Base-by-base conservation (phyloP, 2,113 vertebrate genomes). In the Malaclemys terrapin region DNA sequence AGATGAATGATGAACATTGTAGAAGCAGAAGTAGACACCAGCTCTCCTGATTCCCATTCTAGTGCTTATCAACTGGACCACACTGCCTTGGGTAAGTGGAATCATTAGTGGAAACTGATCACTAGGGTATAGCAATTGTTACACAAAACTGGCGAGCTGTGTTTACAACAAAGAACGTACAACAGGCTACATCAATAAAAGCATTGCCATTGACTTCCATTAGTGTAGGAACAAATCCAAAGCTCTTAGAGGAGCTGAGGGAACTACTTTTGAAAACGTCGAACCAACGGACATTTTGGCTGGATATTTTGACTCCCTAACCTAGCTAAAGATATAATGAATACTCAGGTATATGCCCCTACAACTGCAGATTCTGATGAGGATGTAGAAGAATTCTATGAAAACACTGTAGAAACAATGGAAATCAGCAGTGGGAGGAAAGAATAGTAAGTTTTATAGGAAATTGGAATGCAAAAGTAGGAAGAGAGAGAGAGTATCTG, bases 191-290 rank as follows among this genome's bases (percentile, higher is more conserved):
- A 54, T n/a, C 1, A 9, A 57, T 7, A 79, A 27, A 6, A 85
- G 3, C 47, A 38, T 76, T 2, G 49, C 69, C 50, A 9, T 45
- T 10, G 1, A 10, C 11, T 22, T 5, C 45, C 8, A 1, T 1
- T 1, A 9, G 3, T 0, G 42, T 45, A 27, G 87, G 19, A 3
- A 0, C 6, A 57, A 11, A 31, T 14, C 52, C 2, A 0, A 29
- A 10, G 4, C 38, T 1, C 2, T 3, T 13, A 29, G 53, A n/a
- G 56, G 6, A 45, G 10, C 1, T 5, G 52, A 42, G 82, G 42
- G 38, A 82, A 0, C 14, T 47, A 11, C 49, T 24, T 17, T 89
- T n/a, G 75, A 52, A 75, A 85, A 5, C 35, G 31, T 1, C 31
- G 10, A 80, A 52, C 7, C 1, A 5, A 6, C 1, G 6, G 10